phyloP scores from a whole-genome alignment of 2,113 vertebrate species.

The Danionella cerebrum region DNA sequence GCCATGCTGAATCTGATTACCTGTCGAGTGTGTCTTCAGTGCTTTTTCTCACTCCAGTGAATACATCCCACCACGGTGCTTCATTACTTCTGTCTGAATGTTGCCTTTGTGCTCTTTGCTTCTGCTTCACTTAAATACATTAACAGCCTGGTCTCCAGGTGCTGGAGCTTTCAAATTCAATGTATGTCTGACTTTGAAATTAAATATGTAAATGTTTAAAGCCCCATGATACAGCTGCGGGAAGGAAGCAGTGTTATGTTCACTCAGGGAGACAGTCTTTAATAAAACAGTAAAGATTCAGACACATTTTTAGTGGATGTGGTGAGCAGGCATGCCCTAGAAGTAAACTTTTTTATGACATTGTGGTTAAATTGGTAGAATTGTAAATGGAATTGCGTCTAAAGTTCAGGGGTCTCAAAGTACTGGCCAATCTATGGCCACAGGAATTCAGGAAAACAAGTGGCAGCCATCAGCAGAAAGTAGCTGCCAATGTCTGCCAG shows the following conservation, averaged over 20 bases:
- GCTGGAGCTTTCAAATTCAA: background rate
- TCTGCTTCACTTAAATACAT: background rate
- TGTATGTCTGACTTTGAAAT: background rate
- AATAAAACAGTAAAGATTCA: no score
- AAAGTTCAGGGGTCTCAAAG: no score
- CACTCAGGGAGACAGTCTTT: background rate
- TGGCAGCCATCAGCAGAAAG: no score
- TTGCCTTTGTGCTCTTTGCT: slow-evolving; percentile 3
- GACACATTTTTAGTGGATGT: no score
- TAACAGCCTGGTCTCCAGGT: background rate
- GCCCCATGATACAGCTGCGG: background rate
- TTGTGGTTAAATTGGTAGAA: no score
- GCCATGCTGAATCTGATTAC: slow-evolving; percentile 24
- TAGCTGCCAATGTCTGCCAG: no score
- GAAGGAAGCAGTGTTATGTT: background rate
- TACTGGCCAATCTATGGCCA: no score
- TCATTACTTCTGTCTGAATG: background rate
- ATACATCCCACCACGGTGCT: background rate
- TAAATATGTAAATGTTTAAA: background rate
- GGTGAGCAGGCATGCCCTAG: no score
- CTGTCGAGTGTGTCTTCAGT: slow-evolving; percentile 23
- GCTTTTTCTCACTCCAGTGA: slow-evolving; percentile 9
- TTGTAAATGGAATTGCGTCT: no score
- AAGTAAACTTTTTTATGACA: no score
- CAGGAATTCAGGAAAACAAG: no score